Evolutionary conservation across 2,888 invertebrate species (phyloP).

Genomic region (Sinhomidia bicolor): DNA sequence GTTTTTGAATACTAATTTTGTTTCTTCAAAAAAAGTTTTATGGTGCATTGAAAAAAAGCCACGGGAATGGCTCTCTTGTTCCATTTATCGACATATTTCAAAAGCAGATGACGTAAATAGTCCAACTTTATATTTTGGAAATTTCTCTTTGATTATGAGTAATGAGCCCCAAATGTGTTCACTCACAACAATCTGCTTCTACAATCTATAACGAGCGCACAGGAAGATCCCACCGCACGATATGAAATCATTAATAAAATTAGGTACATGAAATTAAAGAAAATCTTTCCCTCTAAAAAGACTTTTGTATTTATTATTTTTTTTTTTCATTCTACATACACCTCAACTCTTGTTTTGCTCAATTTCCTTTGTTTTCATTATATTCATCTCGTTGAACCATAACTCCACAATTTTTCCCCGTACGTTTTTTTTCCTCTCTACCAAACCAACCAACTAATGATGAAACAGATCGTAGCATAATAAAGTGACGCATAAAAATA

Average conservation of each 20-base stretch:
- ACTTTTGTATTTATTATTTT: neutral
- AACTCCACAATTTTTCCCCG: neutral
- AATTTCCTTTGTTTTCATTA: neutral
- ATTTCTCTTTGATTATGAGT: constrained; percentile 68
- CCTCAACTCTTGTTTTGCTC: neutral
- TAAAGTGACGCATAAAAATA: neutral
- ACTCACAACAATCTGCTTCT: constrained; percentile 64
- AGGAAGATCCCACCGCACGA: constrained; percentile 36
- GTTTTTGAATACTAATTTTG: no score
- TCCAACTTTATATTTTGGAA: no score
- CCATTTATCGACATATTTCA: no score
- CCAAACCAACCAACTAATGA: no score
- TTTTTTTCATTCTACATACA: constrained; percentile 1
- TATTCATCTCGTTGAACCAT: neutral
- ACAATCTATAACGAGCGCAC: constrained; percentile 41
- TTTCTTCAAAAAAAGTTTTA: no score
- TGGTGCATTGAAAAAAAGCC: no score
- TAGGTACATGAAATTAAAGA: constrained; percentile 13
- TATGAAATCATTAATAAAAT: constrained; percentile 49
- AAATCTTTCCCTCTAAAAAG: neutral
- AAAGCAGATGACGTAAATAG: no score
- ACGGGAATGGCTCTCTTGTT: no score
- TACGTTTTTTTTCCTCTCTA: neutral
- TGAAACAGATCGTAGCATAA: neutral
- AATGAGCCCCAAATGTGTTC: constrained; percentile 62